Base-by-base conservation (phyloP, 2,113 vertebrate species). In the Taurulus bubalis region DNA sequence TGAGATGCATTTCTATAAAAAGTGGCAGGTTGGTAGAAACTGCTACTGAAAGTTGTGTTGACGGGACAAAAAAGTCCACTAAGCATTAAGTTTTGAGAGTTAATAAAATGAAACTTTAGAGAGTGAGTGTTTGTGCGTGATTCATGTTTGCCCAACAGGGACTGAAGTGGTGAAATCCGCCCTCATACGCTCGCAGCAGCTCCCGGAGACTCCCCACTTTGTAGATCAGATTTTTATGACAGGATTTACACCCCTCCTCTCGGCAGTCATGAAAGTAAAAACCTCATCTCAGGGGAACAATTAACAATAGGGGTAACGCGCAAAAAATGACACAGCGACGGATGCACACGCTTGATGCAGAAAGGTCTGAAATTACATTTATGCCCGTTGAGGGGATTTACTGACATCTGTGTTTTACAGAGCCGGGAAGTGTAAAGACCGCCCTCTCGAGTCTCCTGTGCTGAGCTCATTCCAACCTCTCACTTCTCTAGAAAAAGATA, bases 371-470 rank as follows among this genome's bases (percentile, higher is more conserved):
- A 64, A 78, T 86, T 83, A 73, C 80, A 78, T 26, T 73, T 65
- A 30, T 40, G 69, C 74, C 63, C 42, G n/a, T 60, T 18, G 14
- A 66, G 74, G 80, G 56, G 34, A 8, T 85, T 83, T 67, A 75
- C 30, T 63, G 71, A 73, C 78, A 75, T 82, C 68, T 84, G 82
- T 58, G 66, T 87, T 89, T 88, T 73, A 89, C 77, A 58, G 69
- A 79, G 73, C 60, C 0, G 9, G 70, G 75, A 82, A 84, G 63
- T 63, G 69, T 76, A 65, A 78, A 62, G 76, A 66, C 78, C 75
- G 36, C 22, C 67, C 55, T 79, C 77, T 49, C 59, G 16, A 4
- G 47, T 69, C 49, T 68, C 67, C 42, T 28, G 22, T 24, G 75
- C 72, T 78, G 60, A 79, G 62, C 67, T 89, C 66, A 24, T 85